Base-by-base conservation (phyloP, 2,113 vertebrate species). In the Ciconia stormi region DNA sequence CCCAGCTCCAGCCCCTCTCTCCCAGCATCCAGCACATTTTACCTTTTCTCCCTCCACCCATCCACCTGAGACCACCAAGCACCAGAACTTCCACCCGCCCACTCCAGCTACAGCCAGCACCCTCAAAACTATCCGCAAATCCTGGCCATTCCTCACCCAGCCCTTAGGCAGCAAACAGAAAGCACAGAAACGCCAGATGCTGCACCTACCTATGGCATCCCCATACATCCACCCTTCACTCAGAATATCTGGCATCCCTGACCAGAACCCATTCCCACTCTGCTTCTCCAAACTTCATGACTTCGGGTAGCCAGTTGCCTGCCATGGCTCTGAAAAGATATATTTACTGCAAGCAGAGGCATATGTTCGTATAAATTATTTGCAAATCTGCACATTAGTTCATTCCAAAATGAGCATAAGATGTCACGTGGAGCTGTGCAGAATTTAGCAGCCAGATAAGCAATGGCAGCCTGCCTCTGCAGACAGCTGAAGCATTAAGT, bases 191-290 rank as follows among this genome's bases (percentile, higher is more conserved):
- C 8, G 7, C 6, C 70, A 47, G 40, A 52, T 69, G 49, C 34
- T 69, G 74, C 50, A 65, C 21, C 1, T 10, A 25, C 16, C 30
- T 42, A 20, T 1, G 0, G 0, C 38, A 44, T 18, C 18, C 53
- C 62, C 23, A 11, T 21, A 15, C 52, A 38, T 15, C 26, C 58
- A 65, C 27, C 32, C 27, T 38, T 49, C 82, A 36, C 34, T 62
- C 22, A 8, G 32, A 40, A 30, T 46, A 72, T 50, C 17, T 15
- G 4, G n/a, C 55, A 72, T 29, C 23, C 47, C 26, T 6, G 1
- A 16, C 0, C 62, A 42, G 44, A 90, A 49, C 7, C 8, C 18
- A 19, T 55, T 65, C 42, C n/a, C 29, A 55, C 9, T 77, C 77
- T 65, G 42, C 38, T 66, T 49, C 25, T 25, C 63, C 49, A 76